A percentile compares a stretch with the other conserved stretches of the same genome.
Evolutionary conservation across 2,797 vertebrate species (phyloP).

Genomic region (Cygnus olor): DNA sequence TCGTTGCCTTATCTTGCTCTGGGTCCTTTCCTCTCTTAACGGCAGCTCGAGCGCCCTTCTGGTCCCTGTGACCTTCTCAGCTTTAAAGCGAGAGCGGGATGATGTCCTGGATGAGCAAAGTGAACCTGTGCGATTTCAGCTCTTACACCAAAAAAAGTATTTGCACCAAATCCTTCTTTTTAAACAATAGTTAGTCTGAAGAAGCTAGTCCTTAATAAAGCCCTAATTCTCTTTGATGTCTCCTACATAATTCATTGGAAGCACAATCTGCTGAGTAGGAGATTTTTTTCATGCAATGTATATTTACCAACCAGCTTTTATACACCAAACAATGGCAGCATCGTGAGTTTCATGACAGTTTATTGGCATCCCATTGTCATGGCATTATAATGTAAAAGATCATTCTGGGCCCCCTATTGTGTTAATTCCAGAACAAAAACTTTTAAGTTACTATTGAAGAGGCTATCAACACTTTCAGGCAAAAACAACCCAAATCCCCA

Average conservation of each 20-base stretch:
- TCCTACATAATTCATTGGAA: neutral
- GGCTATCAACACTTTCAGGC: neutral
- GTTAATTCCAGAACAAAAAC: neutral
- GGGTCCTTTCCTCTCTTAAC: neutral
- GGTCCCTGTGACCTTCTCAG: neutral
- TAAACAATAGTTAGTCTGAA: neutral
- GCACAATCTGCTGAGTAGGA: neutral
- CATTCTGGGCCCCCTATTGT: neutral
- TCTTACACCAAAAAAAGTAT: neutral
- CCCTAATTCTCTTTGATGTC: neutral
- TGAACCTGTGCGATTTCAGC: neutral
- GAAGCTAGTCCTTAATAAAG: neutral
- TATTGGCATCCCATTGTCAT: neutral
- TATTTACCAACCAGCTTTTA: conserved; percentile 1
- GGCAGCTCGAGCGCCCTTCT: neutral
- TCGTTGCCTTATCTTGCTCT: neutral
- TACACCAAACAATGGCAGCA: neutral
- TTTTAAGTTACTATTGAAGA: neutral
- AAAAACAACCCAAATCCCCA: neutral
- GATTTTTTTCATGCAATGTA: neutral
- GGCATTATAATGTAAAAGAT: neutral
- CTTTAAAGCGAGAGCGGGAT: neutral
- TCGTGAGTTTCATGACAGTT: neutral
- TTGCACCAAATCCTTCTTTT: neutral
- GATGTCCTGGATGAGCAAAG: neutral